phyloP scores from a whole-genome alignment of 2,113 vertebrate genomes.

The Chitala chitala region DNA sequence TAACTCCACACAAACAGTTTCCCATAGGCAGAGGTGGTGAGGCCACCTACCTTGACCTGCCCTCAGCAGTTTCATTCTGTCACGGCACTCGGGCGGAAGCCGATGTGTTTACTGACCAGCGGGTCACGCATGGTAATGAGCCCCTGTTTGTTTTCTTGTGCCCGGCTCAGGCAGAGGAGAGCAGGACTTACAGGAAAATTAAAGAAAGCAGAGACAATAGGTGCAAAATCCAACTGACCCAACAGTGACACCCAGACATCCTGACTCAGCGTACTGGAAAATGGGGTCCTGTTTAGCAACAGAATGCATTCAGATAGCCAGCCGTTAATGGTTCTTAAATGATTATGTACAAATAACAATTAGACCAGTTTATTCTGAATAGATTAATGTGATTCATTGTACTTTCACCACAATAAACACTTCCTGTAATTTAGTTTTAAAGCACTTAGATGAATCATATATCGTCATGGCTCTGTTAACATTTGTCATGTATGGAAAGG shows the following conservation, averaged over 20 bases:
- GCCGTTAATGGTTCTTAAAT: not conserved
- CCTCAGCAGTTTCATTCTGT: slow-evolving; percentile 9
- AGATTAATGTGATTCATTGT: not conserved
- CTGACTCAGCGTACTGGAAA: not conserved
- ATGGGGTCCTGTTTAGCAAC: not conserved
- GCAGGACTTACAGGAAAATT: not conserved
- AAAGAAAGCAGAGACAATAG: not conserved
- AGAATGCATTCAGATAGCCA: not conserved
- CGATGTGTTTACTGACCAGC: slow-evolving; percentile 5
- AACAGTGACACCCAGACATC: not conserved
- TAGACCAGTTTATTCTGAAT: no score
- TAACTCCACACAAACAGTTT: slow-evolving; percentile 15
- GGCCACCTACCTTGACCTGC: slow-evolving; percentile 20
- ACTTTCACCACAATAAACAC: no score
- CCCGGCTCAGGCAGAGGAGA: not conserved
- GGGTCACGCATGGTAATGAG: slow-evolving; percentile 12
- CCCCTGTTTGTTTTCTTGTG: slow-evolving; percentile 11
- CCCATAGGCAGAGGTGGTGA: not conserved
- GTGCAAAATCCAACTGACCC: not conserved
- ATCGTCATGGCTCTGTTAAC: no score
- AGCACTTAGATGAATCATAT: not conserved
- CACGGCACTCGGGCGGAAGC: slow-evolving; percentile 1
- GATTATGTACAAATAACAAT: not conserved
- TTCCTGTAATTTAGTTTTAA: no score
- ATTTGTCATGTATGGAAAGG: no score